Evolutionary conservation across 2,113 vertebrate species (phyloP).

Genomic region (Salvelinus fontinalis): DNA sequence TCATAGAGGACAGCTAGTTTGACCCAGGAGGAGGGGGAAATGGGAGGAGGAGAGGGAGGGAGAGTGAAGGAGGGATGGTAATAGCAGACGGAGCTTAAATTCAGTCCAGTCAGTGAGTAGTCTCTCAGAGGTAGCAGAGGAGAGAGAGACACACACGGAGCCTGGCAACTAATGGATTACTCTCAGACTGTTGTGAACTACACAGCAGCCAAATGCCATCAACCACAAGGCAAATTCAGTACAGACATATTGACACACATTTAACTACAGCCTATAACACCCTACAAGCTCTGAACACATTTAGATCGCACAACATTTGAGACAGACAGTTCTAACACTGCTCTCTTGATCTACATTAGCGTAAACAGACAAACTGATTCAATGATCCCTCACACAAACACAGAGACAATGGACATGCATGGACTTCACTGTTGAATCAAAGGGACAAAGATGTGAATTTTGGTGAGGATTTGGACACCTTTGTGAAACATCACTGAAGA

Average conservation of each 20-base stretch:
- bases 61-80: slow-evolving; percentile 18
- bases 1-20: slow-evolving; percentile 65
- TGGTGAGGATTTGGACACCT: slow-evolving; percentile 12
- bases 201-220: slow-evolving; percentile 21
- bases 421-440: not conserved
- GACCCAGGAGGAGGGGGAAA: slow-evolving; percentile 65
- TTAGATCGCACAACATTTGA: slow-evolving; percentile 1
- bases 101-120: slow-evolving; percentile 58
- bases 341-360: slow-evolving; percentile 14
- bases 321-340: not conserved
- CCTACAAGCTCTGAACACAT: not conserved
- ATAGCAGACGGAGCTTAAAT: slow-evolving; percentile 56
- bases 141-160: slow-evolving; percentile 19
- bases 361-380: slow-evolving; percentile 5
- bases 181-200: slow-evolving; percentile 28
- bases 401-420: not conserved
- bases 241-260: slow-evolving; percentile 9
- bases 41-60: not conserved
- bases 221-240: slow-evolving; percentile 3
- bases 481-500: slow-evolving; percentile 13
- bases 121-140: slow-evolving; percentile 38
- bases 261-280: not conserved
- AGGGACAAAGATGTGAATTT: slow-evolving; percentile 34
- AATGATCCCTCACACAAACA: not conserved
- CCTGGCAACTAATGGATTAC: slow-evolving; percentile 51